Conservation (phyloP, 92 coral and sea anemone genomes). For the Plumapathes pennacea region DNA sequence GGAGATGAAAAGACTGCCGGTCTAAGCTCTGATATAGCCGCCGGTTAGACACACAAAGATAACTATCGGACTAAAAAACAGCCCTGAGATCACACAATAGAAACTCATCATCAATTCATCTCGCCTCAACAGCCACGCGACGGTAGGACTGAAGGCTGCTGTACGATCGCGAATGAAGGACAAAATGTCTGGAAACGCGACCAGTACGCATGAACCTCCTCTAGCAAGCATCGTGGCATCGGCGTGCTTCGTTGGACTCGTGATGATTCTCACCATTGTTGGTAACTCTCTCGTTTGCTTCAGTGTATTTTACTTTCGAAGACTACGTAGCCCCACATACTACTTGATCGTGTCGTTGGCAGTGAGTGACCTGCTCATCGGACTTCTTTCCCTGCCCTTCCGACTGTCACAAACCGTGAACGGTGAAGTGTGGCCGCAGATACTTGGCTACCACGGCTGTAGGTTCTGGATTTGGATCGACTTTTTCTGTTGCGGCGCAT, state of each 20-base stretch:
- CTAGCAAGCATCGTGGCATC: slow-evolving; percentile 53
- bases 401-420: slow-evolving; percentile 71
- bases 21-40: too few relatives aligned
- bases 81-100: too few relatives aligned
- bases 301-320: slow-evolving; percentile 64
- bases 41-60: too few relatives aligned
- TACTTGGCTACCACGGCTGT: slow-evolving; percentile 52
- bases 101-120: too few relatives aligned
- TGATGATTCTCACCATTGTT: slow-evolving; percentile 70
- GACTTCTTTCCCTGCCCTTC: slow-evolving; percentile 70
- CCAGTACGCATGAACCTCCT: too few relatives aligned
- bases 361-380: slow-evolving; percentile 77
- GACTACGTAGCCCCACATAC: slow-evolving; percentile 82
- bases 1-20: too few relatives aligned
- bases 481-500: slow-evolving; percentile 67
- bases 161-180: too few relatives aligned
- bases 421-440: slow-evolving; percentile 61
- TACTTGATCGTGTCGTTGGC: slow-evolving; percentile 89
- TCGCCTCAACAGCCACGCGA: too few relatives aligned
- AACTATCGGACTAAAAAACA: too few relatives aligned
- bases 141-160: too few relatives aligned
- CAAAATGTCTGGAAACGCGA: too few relatives aligned
- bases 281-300: slow-evolving; percentile 83
- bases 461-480: slow-evolving; percentile 74
- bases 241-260: slow-evolving; percentile 73